phyloP scores from a whole-genome alignment of 2,797 vertebrate genomes.

The Dermochelys coriacea region DNA sequence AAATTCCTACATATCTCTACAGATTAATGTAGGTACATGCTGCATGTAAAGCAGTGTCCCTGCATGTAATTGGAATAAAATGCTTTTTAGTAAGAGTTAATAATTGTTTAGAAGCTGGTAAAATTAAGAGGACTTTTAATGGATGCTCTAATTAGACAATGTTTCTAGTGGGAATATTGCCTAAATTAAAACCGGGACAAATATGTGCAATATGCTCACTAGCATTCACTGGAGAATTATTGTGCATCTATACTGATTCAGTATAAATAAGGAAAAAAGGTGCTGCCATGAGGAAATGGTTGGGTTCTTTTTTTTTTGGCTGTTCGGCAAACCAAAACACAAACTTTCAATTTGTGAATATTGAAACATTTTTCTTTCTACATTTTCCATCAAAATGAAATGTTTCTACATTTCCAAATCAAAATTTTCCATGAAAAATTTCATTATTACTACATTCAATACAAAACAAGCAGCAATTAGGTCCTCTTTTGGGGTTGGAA shows the following conservation, averaged over 20 bases:
- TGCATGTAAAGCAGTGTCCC: neutral
- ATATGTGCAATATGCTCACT: neutral
- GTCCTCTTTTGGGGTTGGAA: neutral
- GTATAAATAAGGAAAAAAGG: neutral
- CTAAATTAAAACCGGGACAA: conserved; percentile 63
- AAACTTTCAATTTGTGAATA: neutral
- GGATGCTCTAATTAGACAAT: conserved; percentile 59
- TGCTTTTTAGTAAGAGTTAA: conserved; percentile 39
- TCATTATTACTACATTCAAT: neutral
- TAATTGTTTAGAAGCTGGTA: conserved; percentile 10
- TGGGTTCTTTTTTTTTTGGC: neutral
- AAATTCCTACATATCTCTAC: neutral
- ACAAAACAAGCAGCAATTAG: fast-evolving
- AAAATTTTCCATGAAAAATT: neutral
- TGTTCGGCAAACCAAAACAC: neutral
- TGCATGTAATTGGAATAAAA: neutral
- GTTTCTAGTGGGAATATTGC: conserved; percentile 53
- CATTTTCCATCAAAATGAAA: neutral
- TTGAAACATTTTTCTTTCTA: neutral
- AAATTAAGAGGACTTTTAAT: conserved; percentile 58
- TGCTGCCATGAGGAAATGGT: neutral
- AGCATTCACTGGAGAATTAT: neutral
- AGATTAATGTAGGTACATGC: neutral
- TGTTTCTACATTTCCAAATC: neutral
- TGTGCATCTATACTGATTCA: neutral